Percentiles rank a stretch among this genome's conserved stretches.
phyloP scores from a whole-genome alignment of 2,888 invertebrate species.

The Chrysolina oricalcia region DNA sequence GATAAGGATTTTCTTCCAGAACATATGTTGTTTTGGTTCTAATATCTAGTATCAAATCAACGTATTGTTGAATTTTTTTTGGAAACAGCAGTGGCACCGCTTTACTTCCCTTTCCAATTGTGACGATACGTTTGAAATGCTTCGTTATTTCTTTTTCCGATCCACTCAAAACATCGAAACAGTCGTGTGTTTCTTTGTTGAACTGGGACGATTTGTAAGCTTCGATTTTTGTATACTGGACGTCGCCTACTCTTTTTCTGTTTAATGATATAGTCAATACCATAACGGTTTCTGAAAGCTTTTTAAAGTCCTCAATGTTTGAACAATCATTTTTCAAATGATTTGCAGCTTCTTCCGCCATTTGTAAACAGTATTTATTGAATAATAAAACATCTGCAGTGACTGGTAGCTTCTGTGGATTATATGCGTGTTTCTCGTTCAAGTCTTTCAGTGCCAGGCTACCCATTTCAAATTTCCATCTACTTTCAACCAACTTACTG shows the following conservation, averaged over 20 bases:
- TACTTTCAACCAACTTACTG: conserved; percentile 43
- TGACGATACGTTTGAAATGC: conserved; percentile 48
- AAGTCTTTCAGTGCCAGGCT: conserved; percentile 55
- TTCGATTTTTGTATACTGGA: conserved; percentile 54
- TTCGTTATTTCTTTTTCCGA: conserved; percentile 52
- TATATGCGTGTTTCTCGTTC: conserved; percentile 50
- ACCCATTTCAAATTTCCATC: conserved; percentile 52
- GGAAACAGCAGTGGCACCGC: conserved; percentile 39
- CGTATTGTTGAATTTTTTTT: background rate
- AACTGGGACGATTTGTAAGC: conserved; percentile 38
- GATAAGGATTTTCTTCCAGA: background rate
- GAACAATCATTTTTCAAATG: conserved; percentile 38
- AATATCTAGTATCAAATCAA: background rate
- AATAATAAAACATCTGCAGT: conserved; percentile 55
- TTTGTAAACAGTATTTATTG: conserved; percentile 42
- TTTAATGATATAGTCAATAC: conserved; percentile 55
- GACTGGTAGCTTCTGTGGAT: conserved; percentile 50
- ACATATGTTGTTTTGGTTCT: background rate
- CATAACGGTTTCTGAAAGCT: conserved; percentile 50
- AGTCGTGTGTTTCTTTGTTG: conserved; percentile 45
- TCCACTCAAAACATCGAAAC: conserved; percentile 44
- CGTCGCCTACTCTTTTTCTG: conserved; percentile 56
- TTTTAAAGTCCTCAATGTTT: conserved; percentile 45
- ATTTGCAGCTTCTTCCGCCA: conserved; percentile 41
- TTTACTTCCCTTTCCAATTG: conserved; percentile 52